A percentile compares a stretch with the other conserved stretches of the same genome.
phyloP scores from a whole-genome alignment of 2,797 vertebrate species.

The Brotogeris chrysoptera region DNA sequence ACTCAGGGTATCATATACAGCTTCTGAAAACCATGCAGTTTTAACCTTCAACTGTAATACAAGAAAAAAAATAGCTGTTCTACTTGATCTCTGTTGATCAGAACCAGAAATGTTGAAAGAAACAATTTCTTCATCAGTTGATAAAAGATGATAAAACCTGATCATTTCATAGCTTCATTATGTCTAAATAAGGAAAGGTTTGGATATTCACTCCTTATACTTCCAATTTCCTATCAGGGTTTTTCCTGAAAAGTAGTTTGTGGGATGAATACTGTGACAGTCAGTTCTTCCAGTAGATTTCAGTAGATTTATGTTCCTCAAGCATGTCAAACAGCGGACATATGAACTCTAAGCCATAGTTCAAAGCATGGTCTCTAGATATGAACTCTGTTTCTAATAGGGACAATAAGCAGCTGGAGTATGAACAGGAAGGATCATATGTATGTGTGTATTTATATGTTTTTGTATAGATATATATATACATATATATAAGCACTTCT shows the following conservation, averaged over 20 bases:
- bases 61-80: not conserved
- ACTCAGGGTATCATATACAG: not conserved
- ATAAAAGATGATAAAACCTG: not conserved
- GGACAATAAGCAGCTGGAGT: not conserved
- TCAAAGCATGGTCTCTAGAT: not conserved
- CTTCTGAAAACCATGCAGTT: not conserved
- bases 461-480: too few species aligned
- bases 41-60: not conserved
- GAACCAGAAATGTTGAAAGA: not conserved
- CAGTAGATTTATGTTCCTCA: not conserved
- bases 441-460: not conserved
- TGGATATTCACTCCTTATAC: not conserved
- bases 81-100: not conserved
- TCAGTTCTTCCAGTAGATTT: not conserved
- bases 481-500: not conserved
- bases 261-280: not conserved
- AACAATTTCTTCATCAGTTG: not conserved
- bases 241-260: not conserved
- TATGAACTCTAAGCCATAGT: not conserved
- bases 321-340: not conserved
- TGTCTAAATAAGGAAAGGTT: not conserved
- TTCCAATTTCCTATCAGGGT: not conserved
- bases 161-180: not conserved
- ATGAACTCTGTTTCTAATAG: not conserved
- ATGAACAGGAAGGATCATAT: not conserved